Conservation (phyloP, 2,888 invertebrate genomes). For the Caenorhabditis imperialis region DNA sequence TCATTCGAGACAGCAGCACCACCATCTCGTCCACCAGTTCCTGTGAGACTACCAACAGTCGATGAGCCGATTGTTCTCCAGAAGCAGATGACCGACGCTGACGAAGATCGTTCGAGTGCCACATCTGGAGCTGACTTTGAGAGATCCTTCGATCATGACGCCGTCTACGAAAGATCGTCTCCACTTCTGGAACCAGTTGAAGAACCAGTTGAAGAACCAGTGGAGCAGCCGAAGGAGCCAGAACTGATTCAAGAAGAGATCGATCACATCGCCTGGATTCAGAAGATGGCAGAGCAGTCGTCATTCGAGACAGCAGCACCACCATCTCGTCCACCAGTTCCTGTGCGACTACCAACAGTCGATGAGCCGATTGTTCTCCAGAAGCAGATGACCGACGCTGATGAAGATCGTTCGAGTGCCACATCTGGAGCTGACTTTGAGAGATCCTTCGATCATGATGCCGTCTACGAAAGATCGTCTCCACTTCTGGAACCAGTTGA, state of each 20-base stretch:
- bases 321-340: conserved; percentile 7
- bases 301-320: conserved; percentile 16
- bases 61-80: conserved; percentile 2
- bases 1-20: conserved; percentile 24
- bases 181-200: conserved; percentile 7
- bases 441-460: conserved; percentile 13
- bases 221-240: conserved; percentile 3
- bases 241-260: conserved; percentile 26
- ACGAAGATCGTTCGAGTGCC: conserved; percentile 35
- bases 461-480: neutral
- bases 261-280: conserved; percentile 40
- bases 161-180: too few relatives aligned
- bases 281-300: conserved; percentile 23
- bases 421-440: conserved; percentile 37
- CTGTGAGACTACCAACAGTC: neutral
- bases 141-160: conserved; percentile 20
- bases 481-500: conserved; percentile 14
- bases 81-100: neutral
- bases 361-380: neutral
- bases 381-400: neutral
- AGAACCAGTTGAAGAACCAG: conserved; percentile 4
- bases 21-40: conserved; percentile 12
- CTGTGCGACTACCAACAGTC: neutral
- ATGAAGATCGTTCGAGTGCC: conserved; percentile 28
- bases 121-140: conserved; percentile 52